Base-by-base conservation (phyloP, 2,797 vertebrate species). In the Myotis planiceps region DNA sequence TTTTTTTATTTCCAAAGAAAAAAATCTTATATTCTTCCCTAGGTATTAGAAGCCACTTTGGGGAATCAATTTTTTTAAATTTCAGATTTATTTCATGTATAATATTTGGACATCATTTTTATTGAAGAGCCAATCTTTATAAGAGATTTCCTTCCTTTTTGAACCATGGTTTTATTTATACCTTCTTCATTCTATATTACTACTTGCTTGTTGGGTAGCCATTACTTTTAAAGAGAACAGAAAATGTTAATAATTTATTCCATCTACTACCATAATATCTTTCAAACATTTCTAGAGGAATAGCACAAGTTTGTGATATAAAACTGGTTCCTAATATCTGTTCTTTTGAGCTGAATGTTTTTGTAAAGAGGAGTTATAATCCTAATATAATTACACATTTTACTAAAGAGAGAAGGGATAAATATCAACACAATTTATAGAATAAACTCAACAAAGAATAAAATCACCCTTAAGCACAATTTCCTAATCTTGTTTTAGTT, bases 31-130 rank as follows among this genome's bases (percentile, higher is more conserved):
- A 12, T 78, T 42, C 14, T 87, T 85, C 83, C 34, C 23, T 78
- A 81, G 32, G 16, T 84, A n/a, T 81, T 72, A 42, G 49, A 91
- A 78, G 18, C 21, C 32, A 65, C 6, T 32, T 96, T 72, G 60
- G 74, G 21, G 60, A 75, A 85, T 92, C 23, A 16, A 13, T 49
- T 86, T 51, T 81, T 71, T 32, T 55, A 34, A 53, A 34, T 76
- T 75, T 23, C n/a, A 42, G 4, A 42, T 92, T 93, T 87, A 14
- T 75, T 88, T 66, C 29, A 13, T 85, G n/a, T 47, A 18, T 90
- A 81, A 66, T 66, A 94, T 55, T 86, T 89, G 39, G 37, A 68
- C n/a, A 88, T 88, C 27, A 16, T 78, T 93, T 82, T 88, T 16
- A 76, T 72, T 71, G 53, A 39, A 88, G n/a, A 87, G 71, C 27